phyloP scores from a whole-genome alignment of 2,797 vertebrate species.

The Acomys russatus region DNA sequence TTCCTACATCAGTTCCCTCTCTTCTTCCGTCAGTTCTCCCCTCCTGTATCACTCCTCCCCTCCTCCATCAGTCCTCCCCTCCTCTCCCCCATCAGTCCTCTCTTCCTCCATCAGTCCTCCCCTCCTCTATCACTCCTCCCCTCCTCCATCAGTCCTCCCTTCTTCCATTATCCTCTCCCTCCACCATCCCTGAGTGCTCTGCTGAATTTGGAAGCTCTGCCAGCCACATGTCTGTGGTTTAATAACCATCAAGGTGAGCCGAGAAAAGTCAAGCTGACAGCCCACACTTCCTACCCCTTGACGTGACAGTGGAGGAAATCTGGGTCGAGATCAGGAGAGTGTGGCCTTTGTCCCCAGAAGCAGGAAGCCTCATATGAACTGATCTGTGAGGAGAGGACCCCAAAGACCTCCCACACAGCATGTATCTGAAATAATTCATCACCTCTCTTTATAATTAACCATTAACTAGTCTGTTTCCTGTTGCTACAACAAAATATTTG shows the following conservation, averaged over 20 bases:
- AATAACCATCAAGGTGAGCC: neutral
- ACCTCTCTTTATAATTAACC: neutral
- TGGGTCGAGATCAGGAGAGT: neutral
- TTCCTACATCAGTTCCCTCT: too few relatives aligned
- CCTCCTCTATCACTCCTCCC: too few relatives aligned
- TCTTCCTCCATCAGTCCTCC: too few relatives aligned
- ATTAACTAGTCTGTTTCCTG: neutral
- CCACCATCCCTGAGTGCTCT: neutral
- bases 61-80: too few relatives aligned
- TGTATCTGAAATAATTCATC: neutral
- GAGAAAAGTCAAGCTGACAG: neutral
- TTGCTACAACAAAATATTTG: neutral
- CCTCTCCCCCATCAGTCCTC: too few relatives aligned
- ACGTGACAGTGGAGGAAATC: neutral
- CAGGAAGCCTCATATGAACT: neutral
- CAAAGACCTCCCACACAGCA: neutral
- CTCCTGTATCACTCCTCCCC: too few relatives aligned
- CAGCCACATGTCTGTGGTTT: neutral
- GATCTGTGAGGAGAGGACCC: neutral
- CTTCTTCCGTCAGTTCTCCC: too few relatives aligned
- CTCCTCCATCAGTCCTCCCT: neutral
- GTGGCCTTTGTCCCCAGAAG: neutral
- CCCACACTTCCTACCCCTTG: neutral
- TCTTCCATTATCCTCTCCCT: neutral
- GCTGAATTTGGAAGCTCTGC: neutral